A percentile compares a stretch with the other conserved stretches of the same genome.
phyloP scores from a whole-genome alignment of 2,888 invertebrate genomes.

The Gymnoscelis rufifasciata region DNA sequence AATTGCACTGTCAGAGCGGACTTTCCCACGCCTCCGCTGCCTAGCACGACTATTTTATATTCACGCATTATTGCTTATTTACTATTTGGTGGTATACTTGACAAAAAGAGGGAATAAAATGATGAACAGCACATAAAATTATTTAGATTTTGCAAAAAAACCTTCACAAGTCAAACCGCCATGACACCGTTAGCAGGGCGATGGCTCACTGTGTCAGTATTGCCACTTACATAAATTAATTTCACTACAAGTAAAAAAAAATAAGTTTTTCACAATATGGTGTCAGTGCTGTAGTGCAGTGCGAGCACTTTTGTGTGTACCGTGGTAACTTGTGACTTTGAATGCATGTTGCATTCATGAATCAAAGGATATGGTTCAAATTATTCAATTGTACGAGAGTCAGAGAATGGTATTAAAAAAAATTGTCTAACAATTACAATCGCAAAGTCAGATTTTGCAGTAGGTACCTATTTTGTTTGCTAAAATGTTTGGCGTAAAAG shows the following conservation, averaged over 20 bases:
- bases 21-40: constrained; percentile 99
- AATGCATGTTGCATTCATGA: background rate
- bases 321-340: background rate
- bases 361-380: constrained; percentile 3
- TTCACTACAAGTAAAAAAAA: background rate
- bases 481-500: too few species aligned
- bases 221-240: constrained; percentile 46
- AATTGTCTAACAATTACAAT: too few species aligned
- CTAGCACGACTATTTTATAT: constrained; percentile 99
- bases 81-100: constrained; percentile 53
- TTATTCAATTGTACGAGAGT: constrained; percentile 2
- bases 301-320: too few species aligned
- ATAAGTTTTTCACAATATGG: too few species aligned
- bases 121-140: constrained; percentile 76
- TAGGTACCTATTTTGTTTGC: background rate
- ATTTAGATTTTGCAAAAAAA: constrained; percentile 73
- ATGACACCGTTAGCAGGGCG: constrained; percentile 80
- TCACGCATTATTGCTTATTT: constrained; percentile 91
- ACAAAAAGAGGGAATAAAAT: constrained; percentile 67
- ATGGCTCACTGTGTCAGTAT: constrained; percentile 73
- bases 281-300: too few species aligned
- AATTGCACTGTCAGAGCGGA: constrained; percentile 98
- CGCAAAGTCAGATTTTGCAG: too few species aligned
- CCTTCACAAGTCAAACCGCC: constrained; percentile 78
- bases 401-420: too few species aligned